Evolutionary conservation across 2,797 vertebrate genomes (phyloP).

Genomic region (Paguma larvata): DNA sequence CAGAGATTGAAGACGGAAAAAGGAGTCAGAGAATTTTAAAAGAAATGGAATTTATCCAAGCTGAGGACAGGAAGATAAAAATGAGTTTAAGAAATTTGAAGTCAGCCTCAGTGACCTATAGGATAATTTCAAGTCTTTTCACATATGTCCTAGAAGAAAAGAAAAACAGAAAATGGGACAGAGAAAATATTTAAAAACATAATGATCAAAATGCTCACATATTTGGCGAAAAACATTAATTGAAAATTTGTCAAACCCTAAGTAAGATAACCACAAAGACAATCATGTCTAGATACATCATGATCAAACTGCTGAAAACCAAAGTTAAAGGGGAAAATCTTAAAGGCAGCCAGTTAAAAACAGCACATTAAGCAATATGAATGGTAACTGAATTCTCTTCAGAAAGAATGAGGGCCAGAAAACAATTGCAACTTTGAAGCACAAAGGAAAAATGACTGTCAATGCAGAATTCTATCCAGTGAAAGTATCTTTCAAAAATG

Average conservation of each 20-base stretch:
- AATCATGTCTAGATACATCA: background rate
- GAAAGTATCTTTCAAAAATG: background rate
- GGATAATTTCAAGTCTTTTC: background rate
- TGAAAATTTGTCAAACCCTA: background rate
- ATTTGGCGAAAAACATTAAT: background rate
- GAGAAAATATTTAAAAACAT: background rate
- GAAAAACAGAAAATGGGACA: background rate
- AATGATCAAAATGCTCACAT: background rate
- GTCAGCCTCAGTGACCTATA: background rate
- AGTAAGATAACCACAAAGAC: background rate
- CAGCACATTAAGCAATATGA: background rate
- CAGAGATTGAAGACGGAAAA: background rate
- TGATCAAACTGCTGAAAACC: background rate
- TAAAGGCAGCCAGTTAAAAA: background rate
- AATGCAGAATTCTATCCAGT: background rate
- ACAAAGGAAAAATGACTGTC: background rate
- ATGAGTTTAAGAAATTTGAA: background rate
- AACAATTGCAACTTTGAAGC: background rate
- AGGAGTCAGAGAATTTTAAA: background rate
- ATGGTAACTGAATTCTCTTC: background rate
- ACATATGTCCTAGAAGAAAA: background rate
- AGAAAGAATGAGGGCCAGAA: background rate
- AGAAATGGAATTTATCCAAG: background rate
- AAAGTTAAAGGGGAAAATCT: background rate
- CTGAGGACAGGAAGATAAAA: background rate